phyloP scores from a whole-genome alignment of 2,113 vertebrate species.

The Otis tarda region DNA sequence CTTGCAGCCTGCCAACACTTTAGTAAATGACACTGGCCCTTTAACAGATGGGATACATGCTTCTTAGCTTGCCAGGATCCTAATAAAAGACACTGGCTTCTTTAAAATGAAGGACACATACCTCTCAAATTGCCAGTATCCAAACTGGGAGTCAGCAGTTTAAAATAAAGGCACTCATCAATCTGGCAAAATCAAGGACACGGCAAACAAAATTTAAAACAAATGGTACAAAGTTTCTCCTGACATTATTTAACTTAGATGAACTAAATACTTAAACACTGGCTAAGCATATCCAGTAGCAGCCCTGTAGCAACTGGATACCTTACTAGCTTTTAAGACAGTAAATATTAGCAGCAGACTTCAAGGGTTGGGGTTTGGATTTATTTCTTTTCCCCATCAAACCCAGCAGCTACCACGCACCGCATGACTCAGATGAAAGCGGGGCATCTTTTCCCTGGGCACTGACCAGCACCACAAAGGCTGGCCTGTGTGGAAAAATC shows the following conservation, averaged over 20 bases:
- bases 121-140: slow-evolving; percentile 73
- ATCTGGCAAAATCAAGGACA: slow-evolving; percentile 69
- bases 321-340: background rate
- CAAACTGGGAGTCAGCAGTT: slow-evolving; percentile 71
- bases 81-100: slow-evolving; percentile 78
- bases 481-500: rapidly evolving
- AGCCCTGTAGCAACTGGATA: background rate
- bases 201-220: slow-evolving; percentile 43
- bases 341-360: background rate
- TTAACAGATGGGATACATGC: slow-evolving; percentile 76
- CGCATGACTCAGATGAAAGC: background rate
- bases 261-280: slow-evolving; percentile 21
- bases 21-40: slow-evolving; percentile 71
- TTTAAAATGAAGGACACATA: slow-evolving; percentile 75
- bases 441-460: background rate
- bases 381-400: background rate
- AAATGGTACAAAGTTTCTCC: slow-evolving; percentile 42
- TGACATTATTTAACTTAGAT: slow-evolving; percentile 16
- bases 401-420: background rate
- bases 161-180: slow-evolving; percentile 71
- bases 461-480: background rate
- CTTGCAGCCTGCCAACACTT: slow-evolving; percentile 69
- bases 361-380: background rate
- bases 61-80: slow-evolving; percentile 74
- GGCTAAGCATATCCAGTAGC: slow-evolving; percentile 2